Base-by-base conservation (phyloP, 2,113 vertebrate species). In the Pimephales promelas region DNA sequence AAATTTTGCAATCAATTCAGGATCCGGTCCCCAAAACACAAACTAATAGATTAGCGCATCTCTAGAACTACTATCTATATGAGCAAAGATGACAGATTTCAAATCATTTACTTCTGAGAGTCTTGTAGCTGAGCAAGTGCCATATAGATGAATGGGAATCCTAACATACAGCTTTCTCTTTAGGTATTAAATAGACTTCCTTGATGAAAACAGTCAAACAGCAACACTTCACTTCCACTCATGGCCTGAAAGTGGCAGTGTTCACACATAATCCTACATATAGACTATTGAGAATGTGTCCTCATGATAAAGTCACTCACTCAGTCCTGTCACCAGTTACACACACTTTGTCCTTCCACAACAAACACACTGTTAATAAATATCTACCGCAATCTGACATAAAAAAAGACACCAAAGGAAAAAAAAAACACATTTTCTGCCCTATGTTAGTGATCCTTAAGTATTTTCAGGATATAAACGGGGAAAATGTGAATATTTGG, bases 171-270 rank as follows among this genome's bases (percentile, higher is more conserved):
- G 10, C 2, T 40, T 68, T 68, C n/a, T 61, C 10, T 13, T 26
- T 26, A 61, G n/a, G n/a, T 4, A 22, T 10, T 40, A n/a, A 24
- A n/a, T 24, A 71, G 4, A 40, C 36, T 10, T 13, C 11, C 5
- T n/a, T 43, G 10, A 71, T 36, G 3, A 36, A 20, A 68, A 68
- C 8, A 10, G 26, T 4, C 13, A 36, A 2, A 74, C 6, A 47
- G 10, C 18, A 16, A 70, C 36, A 68, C 14, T 85, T 86, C 52
- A 68, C 36, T 88, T 52, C 52, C 52, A 10, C 26, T 31, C 36
- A 43, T 16, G 14, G 24, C 68, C 88, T 87, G 88, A 77, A 70
- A 86, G 70, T 79, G 88, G 84, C 85, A 85, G 81, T 84, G 47
- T 82, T 61, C 10, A 49, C 73, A 83, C 83, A 87, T 78, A 31